Conservation (phyloP, 2,797 vertebrate genomes). For the Spatula clypeata region DNA sequence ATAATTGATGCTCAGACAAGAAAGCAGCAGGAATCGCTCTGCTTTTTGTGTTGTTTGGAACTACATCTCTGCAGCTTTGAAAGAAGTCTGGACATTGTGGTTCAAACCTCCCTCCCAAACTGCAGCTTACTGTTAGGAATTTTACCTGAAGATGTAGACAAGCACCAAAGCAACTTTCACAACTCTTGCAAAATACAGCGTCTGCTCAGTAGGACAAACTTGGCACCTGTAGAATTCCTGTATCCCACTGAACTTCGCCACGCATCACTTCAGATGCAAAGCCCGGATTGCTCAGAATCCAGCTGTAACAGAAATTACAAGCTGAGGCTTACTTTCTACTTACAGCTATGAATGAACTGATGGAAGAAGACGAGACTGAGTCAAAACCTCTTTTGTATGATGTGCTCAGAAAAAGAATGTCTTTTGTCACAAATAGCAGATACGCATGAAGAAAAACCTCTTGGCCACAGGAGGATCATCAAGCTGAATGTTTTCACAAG, state of each 20-base stretch:
- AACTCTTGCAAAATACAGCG: background rate
- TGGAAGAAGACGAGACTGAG: background rate
- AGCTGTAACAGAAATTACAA: background rate
- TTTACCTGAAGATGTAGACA: background rate
- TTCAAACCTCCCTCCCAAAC: background rate
- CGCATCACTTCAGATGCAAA: accelerated
- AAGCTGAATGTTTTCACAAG: background rate
- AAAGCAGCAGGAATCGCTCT: background rate
- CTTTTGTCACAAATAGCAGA: background rate
- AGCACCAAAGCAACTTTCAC: background rate
- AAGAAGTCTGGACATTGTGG: background rate
- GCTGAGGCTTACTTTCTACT: background rate
- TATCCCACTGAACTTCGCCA: background rate
- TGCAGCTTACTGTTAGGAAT: background rate
- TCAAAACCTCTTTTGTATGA: background rate
- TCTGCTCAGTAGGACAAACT: background rate
- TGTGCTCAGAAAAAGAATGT: background rate
- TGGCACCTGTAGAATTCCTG: background rate
- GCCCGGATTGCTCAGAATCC: background rate
- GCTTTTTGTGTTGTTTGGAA: background rate
- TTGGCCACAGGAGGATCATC: background rate
- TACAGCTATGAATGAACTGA: background rate
- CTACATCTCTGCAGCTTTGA: background rate
- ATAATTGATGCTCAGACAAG: background rate
- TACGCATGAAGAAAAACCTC: background rate